These are phyloP conservation scores for Lottia gigantea DNA, from an alignment of 2,888 invertebrate species.

Conservation along the genomic window DNA sequence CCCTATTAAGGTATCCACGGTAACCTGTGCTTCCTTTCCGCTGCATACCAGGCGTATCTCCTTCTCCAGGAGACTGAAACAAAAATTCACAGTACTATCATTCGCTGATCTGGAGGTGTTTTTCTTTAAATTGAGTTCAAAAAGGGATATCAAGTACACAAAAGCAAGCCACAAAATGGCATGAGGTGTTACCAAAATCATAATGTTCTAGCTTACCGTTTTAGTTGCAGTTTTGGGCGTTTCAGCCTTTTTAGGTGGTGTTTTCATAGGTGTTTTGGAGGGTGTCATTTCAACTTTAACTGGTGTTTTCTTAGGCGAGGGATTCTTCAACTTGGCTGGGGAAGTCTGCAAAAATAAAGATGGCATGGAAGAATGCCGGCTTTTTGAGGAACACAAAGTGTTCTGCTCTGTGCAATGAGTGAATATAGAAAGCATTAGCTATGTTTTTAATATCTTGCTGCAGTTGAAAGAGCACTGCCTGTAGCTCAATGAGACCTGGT, in stretches of 20 bases:
- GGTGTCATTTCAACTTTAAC: slow-evolving; percentile 13
- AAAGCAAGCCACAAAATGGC: too few species aligned
- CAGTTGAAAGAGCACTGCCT: too few species aligned
- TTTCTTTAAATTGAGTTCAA: neutral
- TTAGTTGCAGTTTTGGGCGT: neutral
- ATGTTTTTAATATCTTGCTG: too few species aligned
- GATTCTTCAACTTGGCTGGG: slow-evolving; percentile 15
- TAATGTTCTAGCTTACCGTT: neutral
- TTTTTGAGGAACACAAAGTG: too few species aligned
- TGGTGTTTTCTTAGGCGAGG: slow-evolving; percentile 18
- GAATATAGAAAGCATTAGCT: too few species aligned
- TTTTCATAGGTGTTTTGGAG: neutral
- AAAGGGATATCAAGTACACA: too few species aligned
- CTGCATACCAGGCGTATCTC: slow-evolving; percentile 4
- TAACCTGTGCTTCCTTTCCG: slow-evolving; percentile 72
- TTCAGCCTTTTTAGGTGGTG: slow-evolving; percentile 5
- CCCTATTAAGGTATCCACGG: slow-evolving; percentile 77
- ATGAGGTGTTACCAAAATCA: too few species aligned
- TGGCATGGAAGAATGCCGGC: too few species aligned
- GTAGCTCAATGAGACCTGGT: too few species aligned
- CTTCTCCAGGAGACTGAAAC: slow-evolving; percentile 17
- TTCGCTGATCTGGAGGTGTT: neutral
- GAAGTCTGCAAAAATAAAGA: slow-evolving; percentile 4
- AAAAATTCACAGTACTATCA: neutral
- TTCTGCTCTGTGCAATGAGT: too few species aligned